Percentiles rank a stretch among this genome's conserved stretches.
Conservation (phyloP, 64 coral and sea anemone species). For the Montipora cactus region DNA sequence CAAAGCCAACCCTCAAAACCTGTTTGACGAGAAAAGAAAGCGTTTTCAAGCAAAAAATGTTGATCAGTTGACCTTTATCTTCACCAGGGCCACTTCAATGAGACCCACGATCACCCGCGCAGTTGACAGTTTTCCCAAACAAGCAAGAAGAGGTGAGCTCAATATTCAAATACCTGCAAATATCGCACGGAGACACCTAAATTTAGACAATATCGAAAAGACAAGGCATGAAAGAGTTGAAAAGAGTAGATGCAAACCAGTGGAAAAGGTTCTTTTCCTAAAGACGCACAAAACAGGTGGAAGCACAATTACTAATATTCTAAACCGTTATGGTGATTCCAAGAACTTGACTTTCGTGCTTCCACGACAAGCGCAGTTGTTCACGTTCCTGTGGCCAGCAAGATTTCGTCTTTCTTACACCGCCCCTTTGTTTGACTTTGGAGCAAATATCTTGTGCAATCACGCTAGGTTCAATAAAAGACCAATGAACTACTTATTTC, state of each 20-base stretch:
- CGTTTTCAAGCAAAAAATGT: neutral
- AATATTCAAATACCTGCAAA: neutral
- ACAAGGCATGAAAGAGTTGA: neutral
- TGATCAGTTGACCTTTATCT: neutral
- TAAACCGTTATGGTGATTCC: conserved; percentile 82
- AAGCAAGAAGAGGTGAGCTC: neutral
- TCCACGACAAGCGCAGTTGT: conserved; percentile 64
- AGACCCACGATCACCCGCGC: neutral
- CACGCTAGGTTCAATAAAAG: conserved; percentile 81
- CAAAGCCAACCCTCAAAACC: neutral
- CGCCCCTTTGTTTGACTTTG: conserved; percentile 67
- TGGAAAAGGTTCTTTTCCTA: conserved; percentile 72
- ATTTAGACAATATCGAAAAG: neutral
- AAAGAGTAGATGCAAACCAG: conserved; percentile 38
- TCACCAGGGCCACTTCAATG: neutral
- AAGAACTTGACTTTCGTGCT: conserved; percentile 80
- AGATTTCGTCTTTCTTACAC: conserved; percentile 85
- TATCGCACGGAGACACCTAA: neutral
- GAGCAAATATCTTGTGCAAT: conserved; percentile 83
- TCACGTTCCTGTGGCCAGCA: conserved; percentile 83
- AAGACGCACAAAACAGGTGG: conserved; percentile 95
- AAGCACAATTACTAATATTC: conserved; percentile 90
- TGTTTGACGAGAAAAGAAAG: neutral
- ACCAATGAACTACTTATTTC: conserved; percentile 82
- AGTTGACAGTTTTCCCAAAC: neutral